phyloP scores from a whole-genome alignment of 1,140 invertebrate species.

The Anoplophora glabripennis region DNA sequence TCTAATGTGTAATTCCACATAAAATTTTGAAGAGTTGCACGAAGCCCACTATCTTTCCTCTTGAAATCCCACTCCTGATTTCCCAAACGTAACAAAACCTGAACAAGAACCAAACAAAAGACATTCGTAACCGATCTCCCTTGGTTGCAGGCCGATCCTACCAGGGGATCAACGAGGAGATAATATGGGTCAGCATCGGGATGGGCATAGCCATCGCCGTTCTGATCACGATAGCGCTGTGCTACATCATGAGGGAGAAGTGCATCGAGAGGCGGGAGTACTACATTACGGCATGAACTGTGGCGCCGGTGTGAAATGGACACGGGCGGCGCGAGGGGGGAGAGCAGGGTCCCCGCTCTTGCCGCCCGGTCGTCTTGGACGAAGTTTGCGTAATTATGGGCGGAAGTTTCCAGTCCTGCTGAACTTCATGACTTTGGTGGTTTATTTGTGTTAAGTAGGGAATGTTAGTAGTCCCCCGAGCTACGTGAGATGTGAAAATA shows the following conservation, averaged over 20 bases:
- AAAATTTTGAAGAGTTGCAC: neutral
- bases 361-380: neutral
- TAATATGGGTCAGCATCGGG: conserved; percentile 81
- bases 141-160: conserved; percentile 65
- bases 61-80: no score
- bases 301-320: conserved; percentile 22
- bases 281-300: conserved; percentile 65
- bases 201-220: conserved; percentile 80
- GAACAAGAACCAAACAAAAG: neutral
- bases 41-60: neutral
- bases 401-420: neutral
- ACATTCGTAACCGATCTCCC: neutral
- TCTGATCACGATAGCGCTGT: conserved; percentile 74
- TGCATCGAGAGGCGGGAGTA: conserved; percentile 71
- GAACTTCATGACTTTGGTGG: neutral
- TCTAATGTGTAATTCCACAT: no score
- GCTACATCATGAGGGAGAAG: conserved; percentile 75
- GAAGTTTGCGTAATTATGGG: neutral
- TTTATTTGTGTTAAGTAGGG: neutral
- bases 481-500: neutral
- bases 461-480: neutral
- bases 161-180: conserved; percentile 79
- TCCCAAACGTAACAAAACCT: no score
- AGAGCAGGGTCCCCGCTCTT: no score
- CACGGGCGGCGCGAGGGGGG: neutral